Evolutionary conservation across 1,140 invertebrate genomes (phyloP).

Genomic region (Pemphigus obesinymphae): DNA sequence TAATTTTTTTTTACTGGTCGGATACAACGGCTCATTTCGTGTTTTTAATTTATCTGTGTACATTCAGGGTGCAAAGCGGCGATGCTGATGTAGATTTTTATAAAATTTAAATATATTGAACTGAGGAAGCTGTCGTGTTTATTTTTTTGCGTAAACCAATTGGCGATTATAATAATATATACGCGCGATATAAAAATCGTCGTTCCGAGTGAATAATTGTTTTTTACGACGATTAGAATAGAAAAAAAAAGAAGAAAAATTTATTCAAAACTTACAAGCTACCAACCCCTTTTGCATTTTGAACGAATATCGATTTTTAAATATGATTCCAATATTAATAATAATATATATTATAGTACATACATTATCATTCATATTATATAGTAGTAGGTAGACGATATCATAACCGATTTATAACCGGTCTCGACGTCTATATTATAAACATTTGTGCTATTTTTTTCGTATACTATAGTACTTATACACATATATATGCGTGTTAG

Average conservation of each 20-base stretch:
- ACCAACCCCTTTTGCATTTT: background rate
- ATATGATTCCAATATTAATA: too few relatives aligned
- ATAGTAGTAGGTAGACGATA: too few relatives aligned
- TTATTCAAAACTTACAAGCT: background rate
- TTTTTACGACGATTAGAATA: background rate
- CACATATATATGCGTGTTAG: background rate
- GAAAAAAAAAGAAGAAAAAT: background rate
- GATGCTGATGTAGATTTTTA: background rate
- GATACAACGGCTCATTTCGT: background rate
- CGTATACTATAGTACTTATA: too few relatives aligned
- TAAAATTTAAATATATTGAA: background rate
- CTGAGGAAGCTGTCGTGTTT: background rate
- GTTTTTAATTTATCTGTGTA: slow-evolving; percentile 18
- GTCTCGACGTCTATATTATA: background rate
- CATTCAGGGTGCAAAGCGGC: background rate
- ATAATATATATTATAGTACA: too few relatives aligned
- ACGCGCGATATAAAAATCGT: background rate
- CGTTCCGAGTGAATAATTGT: background rate
- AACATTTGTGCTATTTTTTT: background rate
- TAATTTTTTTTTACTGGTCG: background rate
- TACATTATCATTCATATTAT: too few relatives aligned
- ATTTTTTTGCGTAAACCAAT: background rate
- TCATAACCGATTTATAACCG: background rate
- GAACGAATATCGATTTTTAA: background rate
- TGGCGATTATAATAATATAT: background rate